Evolutionary conservation across 2,888 invertebrate genomes (phyloP).

Genomic region (Willowsia nigromaculata): DNA sequence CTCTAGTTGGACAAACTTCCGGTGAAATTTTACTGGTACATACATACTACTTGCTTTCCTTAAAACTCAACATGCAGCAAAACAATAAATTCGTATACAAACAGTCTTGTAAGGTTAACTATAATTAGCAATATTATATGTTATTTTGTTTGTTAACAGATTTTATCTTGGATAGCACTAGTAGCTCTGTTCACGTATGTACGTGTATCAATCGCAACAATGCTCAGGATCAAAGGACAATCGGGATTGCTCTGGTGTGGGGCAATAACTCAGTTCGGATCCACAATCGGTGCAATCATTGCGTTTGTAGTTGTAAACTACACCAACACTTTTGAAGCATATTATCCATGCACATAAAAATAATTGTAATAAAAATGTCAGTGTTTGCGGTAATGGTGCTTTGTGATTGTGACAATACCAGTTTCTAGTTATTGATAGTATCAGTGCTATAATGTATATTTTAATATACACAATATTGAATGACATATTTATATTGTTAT

Average conservation of each 20-base stretch:
- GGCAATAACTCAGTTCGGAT: conserved; percentile 88
- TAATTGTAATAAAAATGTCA: too few species aligned
- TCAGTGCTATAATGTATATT: too few species aligned
- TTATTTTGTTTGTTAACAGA: conserved; percentile 81
- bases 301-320: conserved; percentile 87
- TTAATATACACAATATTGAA: too few species aligned
- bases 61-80: too few species aligned
- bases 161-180: conserved; percentile 86
- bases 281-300: conserved; percentile 87
- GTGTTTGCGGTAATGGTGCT: too few species aligned
- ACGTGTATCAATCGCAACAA: conserved; percentile 88
- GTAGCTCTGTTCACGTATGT: conserved; percentile 87
- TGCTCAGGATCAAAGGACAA: conserved; percentile 87
- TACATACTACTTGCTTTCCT: conserved; percentile 77
- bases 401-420: too few species aligned
- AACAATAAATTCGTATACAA: too few species aligned
- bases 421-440: too few species aligned
- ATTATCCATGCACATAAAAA: conserved; percentile 79
- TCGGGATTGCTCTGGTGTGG: conserved; percentile 89
- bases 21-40: conserved; percentile 87
- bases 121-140: background rate
- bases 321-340: conserved; percentile 83
- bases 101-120: background rate
- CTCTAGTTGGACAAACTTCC: conserved; percentile 82
- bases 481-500: too few species aligned